Conservation (phyloP, 2,888 invertebrate species). For the Amphipyra tragopoginis region DNA sequence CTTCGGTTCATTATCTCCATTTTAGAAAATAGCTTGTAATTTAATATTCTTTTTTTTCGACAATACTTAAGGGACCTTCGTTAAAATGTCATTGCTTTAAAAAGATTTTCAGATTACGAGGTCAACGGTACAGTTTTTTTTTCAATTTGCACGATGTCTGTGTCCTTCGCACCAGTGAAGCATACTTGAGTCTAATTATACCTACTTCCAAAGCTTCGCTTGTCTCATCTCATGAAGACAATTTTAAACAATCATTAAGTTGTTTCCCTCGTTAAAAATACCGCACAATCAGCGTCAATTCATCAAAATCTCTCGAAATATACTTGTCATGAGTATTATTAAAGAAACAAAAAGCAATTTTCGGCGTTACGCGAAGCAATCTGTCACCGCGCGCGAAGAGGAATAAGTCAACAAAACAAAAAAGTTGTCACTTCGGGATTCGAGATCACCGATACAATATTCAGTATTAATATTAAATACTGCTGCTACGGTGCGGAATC, state of each 20-base stretch:
- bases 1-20: slow-evolving; percentile 69
- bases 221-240: background rate
- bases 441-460: slow-evolving; percentile 37
- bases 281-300: slow-evolving; percentile 52
- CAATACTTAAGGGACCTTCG: slow-evolving; percentile 55
- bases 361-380: slow-evolving; percentile 54
- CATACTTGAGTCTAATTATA: slow-evolving; percentile 17
- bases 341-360: slow-evolving; percentile 64
- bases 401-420: slow-evolving; percentile 68
- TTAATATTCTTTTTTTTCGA: slow-evolving; percentile 57
- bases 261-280: slow-evolving; percentile 11
- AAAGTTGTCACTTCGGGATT: slow-evolving; percentile 54
- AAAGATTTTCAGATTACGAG: slow-evolving; percentile 45
- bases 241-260: slow-evolving; percentile 13
- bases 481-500: slow-evolving; percentile 10
- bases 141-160: slow-evolving; percentile 27
- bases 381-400: slow-evolving; percentile 55
- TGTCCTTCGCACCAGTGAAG: background rate
- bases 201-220: background rate
- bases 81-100: slow-evolving; percentile 53
- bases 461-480: slow-evolving; percentile 56
- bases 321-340: slow-evolving; percentile 63
- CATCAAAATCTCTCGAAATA: slow-evolving; percentile 58
- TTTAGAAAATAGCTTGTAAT: slow-evolving; percentile 61
- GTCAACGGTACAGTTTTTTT: slow-evolving; percentile 24